Evolutionary conservation across 2,113 vertebrate genomes (phyloP), one percentile per base, ranked within the genome.

Genomic region (Microcebus tavaratra): DNA sequence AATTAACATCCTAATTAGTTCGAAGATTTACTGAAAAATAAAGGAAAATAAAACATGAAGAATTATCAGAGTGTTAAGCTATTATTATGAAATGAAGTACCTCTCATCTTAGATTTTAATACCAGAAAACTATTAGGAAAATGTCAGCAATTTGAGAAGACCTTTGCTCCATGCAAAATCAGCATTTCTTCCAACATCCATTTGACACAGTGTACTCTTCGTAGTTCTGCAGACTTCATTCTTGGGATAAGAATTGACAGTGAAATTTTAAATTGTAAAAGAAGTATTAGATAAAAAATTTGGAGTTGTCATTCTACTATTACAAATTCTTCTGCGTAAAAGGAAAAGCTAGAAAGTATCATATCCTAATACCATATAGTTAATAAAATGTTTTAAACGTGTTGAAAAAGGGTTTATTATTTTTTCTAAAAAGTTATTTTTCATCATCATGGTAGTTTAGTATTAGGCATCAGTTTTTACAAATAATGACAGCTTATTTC

Each of bases 351-450:
- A 81, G 34, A 42, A 80, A 53, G 89, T 31, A 67, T 65, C 42
- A 34, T 7, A 42, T 59, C 18, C 45, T 85, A 67, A 73, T 36
- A 12, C 36, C 27, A 12, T 29, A 72, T 94, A 65, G 25, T 81
- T 42, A 91, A 67, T 80, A 92, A 14, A 11, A 78, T 78, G 15
- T 80, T 90, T 93, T 59, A 72, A 57, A 90, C 18, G 27, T n/a
- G 6, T 29, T 83, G 1, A 59, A 59, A 42, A 65, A 76, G 5
- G 27, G 15, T 29, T 70, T 96, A 63, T 75, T 93, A 48, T 4
- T 73, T 81, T 79, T 89, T 73, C 65, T 87, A 82, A 92, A 92
- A 87, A 23, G 90, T 36, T 68, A 50, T 88, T 94, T 96, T 95
- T 84, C 53, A 31, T 80, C 45, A 25, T 80, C 12, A n/a, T 36